A percentile compares a stretch with the other conserved stretches of the same genome.
These are phyloP conservation scores for Euphydryas editha DNA, from an alignment of 2,888 invertebrate species.

Conservation along the genomic window DNA sequence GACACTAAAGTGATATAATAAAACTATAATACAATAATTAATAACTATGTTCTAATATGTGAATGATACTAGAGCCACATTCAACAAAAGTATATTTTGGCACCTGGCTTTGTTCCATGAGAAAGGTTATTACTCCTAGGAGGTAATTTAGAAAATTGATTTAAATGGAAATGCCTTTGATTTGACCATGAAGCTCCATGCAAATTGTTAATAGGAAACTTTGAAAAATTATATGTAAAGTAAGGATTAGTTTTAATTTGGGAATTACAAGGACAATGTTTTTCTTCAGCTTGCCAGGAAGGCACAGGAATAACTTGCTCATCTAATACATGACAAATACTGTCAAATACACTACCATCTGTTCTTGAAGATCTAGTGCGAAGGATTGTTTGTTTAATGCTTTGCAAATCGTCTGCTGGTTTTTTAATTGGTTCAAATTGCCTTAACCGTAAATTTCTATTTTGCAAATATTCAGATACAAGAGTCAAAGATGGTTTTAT, in stretches of 20 bases:
- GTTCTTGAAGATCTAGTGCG: slow-evolving; percentile 59
- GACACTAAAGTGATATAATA: background rate
- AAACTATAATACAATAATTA: background rate
- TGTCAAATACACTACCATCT: slow-evolving; percentile 63
- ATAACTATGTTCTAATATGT: too few relatives aligned
- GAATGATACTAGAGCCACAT: slow-evolving; percentile 9
- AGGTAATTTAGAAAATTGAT: slow-evolving; percentile 42
- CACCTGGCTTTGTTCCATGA: slow-evolving; percentile 49
- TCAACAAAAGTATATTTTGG: slow-evolving; percentile 19
- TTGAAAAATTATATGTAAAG: slow-evolving; percentile 43
- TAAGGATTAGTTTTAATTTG: slow-evolving; percentile 8
- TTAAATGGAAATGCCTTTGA: slow-evolving; percentile 15
- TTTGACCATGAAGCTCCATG: slow-evolving; percentile 1
- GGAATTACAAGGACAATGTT: slow-evolving; percentile 53
- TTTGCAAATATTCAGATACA: slow-evolving; percentile 73
- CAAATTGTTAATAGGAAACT: slow-evolving; percentile 40
- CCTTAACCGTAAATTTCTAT: slow-evolving; percentile 65
- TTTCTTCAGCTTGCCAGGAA: slow-evolving; percentile 62
- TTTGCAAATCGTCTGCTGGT: slow-evolving; percentile 60
- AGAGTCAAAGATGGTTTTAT: slow-evolving; percentile 64
- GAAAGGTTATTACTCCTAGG: slow-evolving; percentile 54
- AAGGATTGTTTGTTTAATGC: slow-evolving; percentile 68
- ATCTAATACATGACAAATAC: slow-evolving; percentile 71
- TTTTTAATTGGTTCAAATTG: slow-evolving; percentile 58
- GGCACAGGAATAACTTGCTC: slow-evolving; percentile 69